Percentiles rank a stretch among this genome's conserved stretches.
These are phyloP conservation scores for Scaptodrosophila lebanonensis DNA, from an alignment of 1,140 invertebrate species.

Conservation along the genomic window DNA sequence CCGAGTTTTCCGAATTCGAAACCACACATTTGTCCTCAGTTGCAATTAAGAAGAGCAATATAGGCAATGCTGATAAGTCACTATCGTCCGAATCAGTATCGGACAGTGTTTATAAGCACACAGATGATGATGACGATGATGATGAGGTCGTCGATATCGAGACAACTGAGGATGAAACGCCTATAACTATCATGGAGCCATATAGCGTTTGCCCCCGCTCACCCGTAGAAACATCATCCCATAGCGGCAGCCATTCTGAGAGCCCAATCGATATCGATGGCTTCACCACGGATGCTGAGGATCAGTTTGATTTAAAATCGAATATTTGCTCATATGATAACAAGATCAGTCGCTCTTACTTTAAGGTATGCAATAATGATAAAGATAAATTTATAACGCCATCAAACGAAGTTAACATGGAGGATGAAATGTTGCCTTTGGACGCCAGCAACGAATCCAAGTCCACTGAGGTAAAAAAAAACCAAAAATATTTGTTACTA, in stretches of 20 bases:
- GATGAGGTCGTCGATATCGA: conserved; percentile 82
- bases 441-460: conserved; percentile 3
- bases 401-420: neutral
- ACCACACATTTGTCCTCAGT: neutral
- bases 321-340: conserved; percentile 28
- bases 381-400: conserved; percentile 1
- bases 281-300: conserved; percentile 44
- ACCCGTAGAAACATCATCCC: conserved; percentile 2
- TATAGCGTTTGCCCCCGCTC: conserved; percentile 1
- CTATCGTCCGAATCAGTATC: neutral
- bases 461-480: conserved; percentile 21
- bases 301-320: conserved; percentile 40
- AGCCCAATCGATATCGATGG: conserved; percentile 54
- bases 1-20: neutral
- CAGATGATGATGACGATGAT: conserved; percentile 80
- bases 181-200: conserved; percentile 5
- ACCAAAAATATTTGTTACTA: neutral
- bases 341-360: conserved; percentile 21
- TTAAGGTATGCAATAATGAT: conserved; percentile 12
- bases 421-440: conserved; percentile 3
- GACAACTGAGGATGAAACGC: conserved; percentile 79
- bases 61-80: conserved; percentile 10
- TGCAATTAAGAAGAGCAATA: neutral
- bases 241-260: conserved; percentile 21
- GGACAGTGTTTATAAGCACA: neutral